These are phyloP conservation scores for Rhodeus uyekii DNA, from an alignment of 2,797 vertebrate genomes.

Conservation along the genomic window DNA sequence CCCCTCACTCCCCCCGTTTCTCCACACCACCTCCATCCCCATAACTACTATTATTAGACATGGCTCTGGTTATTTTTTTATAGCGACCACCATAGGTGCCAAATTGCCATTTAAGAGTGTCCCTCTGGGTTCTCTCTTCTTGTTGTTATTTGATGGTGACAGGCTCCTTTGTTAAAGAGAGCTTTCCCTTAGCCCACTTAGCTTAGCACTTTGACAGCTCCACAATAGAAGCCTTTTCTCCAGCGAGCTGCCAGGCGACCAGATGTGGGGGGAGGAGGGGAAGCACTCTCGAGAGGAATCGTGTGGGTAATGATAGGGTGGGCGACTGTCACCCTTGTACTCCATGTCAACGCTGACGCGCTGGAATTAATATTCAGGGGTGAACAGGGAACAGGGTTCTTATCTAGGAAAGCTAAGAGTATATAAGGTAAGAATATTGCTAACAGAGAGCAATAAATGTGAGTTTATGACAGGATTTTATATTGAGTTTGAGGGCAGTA, in stretches of 20 bases:
- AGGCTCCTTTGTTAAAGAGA: conserved; percentile 74
- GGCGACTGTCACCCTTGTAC: conserved; percentile 31
- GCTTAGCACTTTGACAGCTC: conserved; percentile 75
- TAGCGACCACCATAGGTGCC: conserved; percentile 71
- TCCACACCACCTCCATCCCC: conserved; percentile 9
- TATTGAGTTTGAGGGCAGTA: conserved; percentile 42
- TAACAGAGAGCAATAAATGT: conserved; percentile 19
- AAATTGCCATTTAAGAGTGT: conserved; percentile 73
- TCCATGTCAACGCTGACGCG: conserved; percentile 14
- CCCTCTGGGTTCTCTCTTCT: conserved; percentile 65
- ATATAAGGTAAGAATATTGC: not conserved
- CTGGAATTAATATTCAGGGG: conserved; percentile 31
- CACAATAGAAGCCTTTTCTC: conserved; percentile 75
- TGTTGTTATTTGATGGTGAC: conserved; percentile 74
- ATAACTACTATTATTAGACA: conserved; percentile 61
- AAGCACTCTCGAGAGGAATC: conserved; percentile 51
- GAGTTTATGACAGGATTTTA: conserved; percentile 24
- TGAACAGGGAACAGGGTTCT: conserved; percentile 9
- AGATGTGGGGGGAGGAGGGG: conserved; percentile 73
- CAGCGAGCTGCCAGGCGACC: conserved; percentile 75
- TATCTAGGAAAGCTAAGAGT: conserved; percentile 13
- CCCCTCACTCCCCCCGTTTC: not conserved
- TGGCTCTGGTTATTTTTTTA: conserved; percentile 71
- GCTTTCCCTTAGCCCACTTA: conserved; percentile 74
- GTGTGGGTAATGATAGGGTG: conserved; percentile 42